Evolutionary conservation across 2,113 vertebrate species (phyloP), one percentile per base, ranked within the genome.

Genomic region (Pseudolaguvia tuberculata): DNA sequence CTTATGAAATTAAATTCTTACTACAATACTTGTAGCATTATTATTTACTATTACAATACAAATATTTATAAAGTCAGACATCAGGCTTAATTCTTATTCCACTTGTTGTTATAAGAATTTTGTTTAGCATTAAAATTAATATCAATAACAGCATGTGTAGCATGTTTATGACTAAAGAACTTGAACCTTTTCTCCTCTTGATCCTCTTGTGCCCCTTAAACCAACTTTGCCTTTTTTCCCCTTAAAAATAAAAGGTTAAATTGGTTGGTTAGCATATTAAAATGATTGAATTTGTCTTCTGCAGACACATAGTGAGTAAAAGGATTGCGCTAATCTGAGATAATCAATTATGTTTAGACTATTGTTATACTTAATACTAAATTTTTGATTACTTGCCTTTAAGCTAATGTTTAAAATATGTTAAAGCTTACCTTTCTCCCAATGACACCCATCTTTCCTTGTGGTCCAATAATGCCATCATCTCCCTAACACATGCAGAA

Each of bases 181-280:
- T 76, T 88, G 48, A 87, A 96, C 94, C 92, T 94, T 92, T 76
- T 79, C 85, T 82, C 94, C 94, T 75, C 82, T 84, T 53, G 86
- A 82, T 4, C 93, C 94, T 47, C 93, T 86, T 0, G 73, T 81
- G 1, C 90, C 90, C 73, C 91, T 86, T 61, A 80, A 78, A 53
- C 93, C 94, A 2, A 85, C 86, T 79, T 89, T 96, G 25, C 93
- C 94, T 69, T 91, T 83, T 84, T 90, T 94, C 29, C 94, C 93
- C 94, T 96, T 84, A 39, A 15, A 29, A 25, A 71, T 31, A 35
- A 59, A 0, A 52, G 57, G 0, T 51, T 12, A 25, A 5, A 14
- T 31, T 67, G n/a, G 25, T 67, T 50, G 14, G 11, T 56, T 47
- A 68, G 4, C 23, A 52, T 6, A 42, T 6, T 42, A 42, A 42